These are phyloP conservation scores for Tortricodes alternella DNA, from an alignment of 2,888 invertebrate genomes.

Conservation along the genomic window DNA sequence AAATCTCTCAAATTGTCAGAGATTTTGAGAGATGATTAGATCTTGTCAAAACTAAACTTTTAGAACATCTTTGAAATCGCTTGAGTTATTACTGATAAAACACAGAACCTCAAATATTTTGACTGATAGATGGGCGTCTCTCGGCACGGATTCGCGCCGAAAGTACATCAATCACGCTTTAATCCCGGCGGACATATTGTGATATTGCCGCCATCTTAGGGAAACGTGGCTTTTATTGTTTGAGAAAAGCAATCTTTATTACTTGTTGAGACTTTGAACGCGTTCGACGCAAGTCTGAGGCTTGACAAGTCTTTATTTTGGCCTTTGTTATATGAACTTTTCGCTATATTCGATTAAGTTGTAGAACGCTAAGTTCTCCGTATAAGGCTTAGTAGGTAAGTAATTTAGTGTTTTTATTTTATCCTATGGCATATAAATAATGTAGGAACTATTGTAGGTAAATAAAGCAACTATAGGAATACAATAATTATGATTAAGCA, in stretches of 20 bases:
- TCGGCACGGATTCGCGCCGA: constrained; percentile 1
- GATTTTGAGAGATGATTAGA: no score
- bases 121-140: constrained; percentile 4
- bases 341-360: no score
- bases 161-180: constrained; percentile 12
- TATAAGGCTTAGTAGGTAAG: no score
- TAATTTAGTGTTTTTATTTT: no score
- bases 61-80: background rate
- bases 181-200: constrained; percentile 15
- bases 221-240: background rate
- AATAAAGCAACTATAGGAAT: no score
- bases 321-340: background rate
- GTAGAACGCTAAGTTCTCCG: no score
- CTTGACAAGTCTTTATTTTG: background rate
- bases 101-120: background rate
- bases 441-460: no score
- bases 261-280: background rate
- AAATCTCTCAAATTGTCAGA: no score
- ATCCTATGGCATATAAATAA: no score
- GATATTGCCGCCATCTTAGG: constrained; percentile 2
- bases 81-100: background rate
- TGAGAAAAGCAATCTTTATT: background rate
- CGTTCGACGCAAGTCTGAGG: background rate
- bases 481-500: no score
- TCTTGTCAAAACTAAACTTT: no score